Evolutionary conservation across 2,113 vertebrate species (phyloP).

Genomic region (Phyllopteryx taeniolatus): DNA sequence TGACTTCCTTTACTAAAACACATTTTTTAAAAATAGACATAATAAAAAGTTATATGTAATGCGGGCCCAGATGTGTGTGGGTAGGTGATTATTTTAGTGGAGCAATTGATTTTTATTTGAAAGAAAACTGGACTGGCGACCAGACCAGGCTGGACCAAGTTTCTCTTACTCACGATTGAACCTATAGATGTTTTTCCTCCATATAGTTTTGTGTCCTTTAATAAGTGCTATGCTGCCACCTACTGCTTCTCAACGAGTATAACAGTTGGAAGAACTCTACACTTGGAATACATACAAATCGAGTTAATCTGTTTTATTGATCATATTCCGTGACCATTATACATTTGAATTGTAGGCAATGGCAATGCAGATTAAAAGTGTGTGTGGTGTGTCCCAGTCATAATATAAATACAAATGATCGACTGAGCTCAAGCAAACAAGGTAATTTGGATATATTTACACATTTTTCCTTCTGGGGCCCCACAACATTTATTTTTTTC

Average conservation of each 20-base stretch:
- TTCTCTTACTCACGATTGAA: neutral
- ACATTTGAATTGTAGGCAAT: conserved; percentile 59
- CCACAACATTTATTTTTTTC: neutral
- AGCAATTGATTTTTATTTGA: neutral
- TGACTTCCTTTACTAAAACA: conserved; percentile 16
- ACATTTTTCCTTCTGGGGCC: conserved; percentile 57
- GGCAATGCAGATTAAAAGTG: conserved; percentile 62
- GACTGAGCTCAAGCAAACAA: conserved; percentile 57
- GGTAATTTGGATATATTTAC: conserved; percentile 68
- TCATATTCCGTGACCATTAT: conserved; percentile 62
- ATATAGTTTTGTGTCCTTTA: neutral
- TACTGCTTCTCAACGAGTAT: conserved; percentile 26
- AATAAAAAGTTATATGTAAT: neutral
- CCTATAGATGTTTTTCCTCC: neutral
- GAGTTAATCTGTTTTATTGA: conserved; percentile 55
- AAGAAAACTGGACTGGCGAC: neutral
- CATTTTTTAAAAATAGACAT: neutral
- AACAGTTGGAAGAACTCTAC: neutral
- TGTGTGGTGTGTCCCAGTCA: conserved; percentile 57
- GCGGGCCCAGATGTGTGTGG: neutral
- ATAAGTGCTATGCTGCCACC: conserved; percentile 53
- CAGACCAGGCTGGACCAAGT: no score
- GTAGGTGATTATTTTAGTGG: no score
- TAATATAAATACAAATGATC: conserved; percentile 66
- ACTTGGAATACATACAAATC: neutral